These are phyloP conservation scores for Melopsittacus undulatus DNA, from an alignment of 2,797 vertebrate genomes.

Conservation along the genomic window DNA sequence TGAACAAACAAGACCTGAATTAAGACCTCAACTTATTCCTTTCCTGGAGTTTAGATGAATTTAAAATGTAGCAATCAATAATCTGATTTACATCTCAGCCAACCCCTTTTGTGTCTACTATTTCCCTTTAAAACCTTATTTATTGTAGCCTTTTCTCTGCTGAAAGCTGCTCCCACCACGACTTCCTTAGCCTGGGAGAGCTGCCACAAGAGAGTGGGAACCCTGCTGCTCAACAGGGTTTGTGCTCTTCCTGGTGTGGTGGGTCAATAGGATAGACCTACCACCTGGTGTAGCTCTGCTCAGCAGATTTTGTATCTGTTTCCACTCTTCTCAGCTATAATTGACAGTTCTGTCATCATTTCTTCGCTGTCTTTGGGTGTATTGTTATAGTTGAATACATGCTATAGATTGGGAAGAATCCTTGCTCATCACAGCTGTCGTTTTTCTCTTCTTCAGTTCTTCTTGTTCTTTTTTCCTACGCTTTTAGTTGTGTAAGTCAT, in stretches of 20 bases:
- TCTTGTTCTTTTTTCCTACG: slow-evolving; percentile 67
- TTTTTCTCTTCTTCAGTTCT: slow-evolving; percentile 61
- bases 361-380: slow-evolving; percentile 61
- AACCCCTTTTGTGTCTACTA: background rate
- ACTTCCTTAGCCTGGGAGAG: background rate
- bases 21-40: background rate
- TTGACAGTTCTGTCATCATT: slow-evolving; percentile 73
- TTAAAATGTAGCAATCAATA: background rate
- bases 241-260: background rate
- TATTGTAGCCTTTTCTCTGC: background rate
- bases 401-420: slow-evolving; percentile 37
- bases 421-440: slow-evolving; percentile 73
- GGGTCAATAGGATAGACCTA: background rate
- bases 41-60: background rate
- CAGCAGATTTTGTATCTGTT: slow-evolving; percentile 68
- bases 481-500: slow-evolving; percentile 74
- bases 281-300: slow-evolving; percentile 49
- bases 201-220: background rate
- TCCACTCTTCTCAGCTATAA: slow-evolving; percentile 63
- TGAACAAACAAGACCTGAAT: background rate
- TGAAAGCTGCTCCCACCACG: background rate
- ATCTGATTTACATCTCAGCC: background rate
- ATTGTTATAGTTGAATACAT: slow-evolving; percentile 73
- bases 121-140: background rate
- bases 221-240: background rate